Evolutionary conservation across 2,888 invertebrate species (phyloP).

Genomic region (Hanleya hanleyi): DNA sequence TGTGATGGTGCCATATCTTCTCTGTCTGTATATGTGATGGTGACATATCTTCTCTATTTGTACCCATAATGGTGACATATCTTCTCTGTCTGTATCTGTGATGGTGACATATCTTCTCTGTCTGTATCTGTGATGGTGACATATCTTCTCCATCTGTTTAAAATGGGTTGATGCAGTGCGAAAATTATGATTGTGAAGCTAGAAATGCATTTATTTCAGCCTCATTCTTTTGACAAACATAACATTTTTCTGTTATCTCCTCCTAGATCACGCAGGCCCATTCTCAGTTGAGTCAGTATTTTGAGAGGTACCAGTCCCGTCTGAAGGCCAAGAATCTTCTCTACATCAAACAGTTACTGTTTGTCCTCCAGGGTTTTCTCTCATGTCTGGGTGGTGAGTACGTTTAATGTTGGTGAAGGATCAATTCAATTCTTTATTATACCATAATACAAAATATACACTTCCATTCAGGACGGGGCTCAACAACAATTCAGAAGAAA

Average conservation of each 20-base stretch:
- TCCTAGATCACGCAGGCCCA: constrained; percentile 60
- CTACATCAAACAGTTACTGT: constrained; percentile 86
- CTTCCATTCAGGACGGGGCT: neutral
- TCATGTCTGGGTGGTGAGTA: constrained; percentile 60
- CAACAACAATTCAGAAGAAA: neutral
- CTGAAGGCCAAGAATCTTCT: constrained; percentile 88
- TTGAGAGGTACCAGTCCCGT: constrained; percentile 78
- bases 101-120: too few species aligned
- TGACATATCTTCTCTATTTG: too few species aligned
- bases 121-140: too few species aligned
- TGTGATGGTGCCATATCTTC: too few species aligned
- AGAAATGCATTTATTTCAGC: too few species aligned
- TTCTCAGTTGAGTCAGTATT: constrained; percentile 73
- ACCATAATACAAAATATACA: neutral
- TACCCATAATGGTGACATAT: too few species aligned
- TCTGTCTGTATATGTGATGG: too few species aligned
- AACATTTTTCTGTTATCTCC: neutral
- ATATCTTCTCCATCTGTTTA: neutral
- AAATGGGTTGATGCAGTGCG: too few species aligned
- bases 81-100: too few species aligned
- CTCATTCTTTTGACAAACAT: neutral
- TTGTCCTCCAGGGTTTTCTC: constrained; percentile 78
- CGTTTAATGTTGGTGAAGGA: too few species aligned
- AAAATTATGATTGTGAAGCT: too few species aligned
- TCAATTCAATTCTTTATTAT: neutral